Base-by-base conservation (phyloP, 2,113 vertebrate genomes). In the Lophotis ruficrista region DNA sequence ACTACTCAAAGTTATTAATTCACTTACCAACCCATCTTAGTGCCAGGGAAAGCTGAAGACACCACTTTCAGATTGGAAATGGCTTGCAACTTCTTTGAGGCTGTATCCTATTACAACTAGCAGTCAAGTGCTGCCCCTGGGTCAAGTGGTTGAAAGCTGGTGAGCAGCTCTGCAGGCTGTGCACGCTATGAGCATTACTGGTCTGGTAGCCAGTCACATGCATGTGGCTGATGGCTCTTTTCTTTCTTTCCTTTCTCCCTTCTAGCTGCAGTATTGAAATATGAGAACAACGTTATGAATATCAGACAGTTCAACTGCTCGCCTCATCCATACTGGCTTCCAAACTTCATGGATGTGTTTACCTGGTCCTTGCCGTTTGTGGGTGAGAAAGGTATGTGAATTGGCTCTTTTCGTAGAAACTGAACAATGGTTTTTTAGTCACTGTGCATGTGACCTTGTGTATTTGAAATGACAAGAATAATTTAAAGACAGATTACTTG, bases 301-400 rank as follows among this genome's bases (percentile, higher is more conserved):
- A 99, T 99, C 98, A 98, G 99, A 91, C 99, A 99, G 97, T 99
- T 99, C 98, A 99, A 99, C 98, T 99, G 99, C 92, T 99, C 99
- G 78, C 99, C 99, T 78, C 99, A 99, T 94, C 99, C 99, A 0
- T 99, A 99, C 98, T 99, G 99, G 99, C 99, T 99, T 97, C 99
- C 99, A 89, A 99, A 99, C 96, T 99, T 99, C 98, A 99, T 99
- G 99, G 99, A 99, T 69, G 99, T 99, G 61, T 99, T 99, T 97
- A 99, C 99, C 95, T 99, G 99, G 99, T 99, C 99, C 53, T 98
- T 99, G 98, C 99, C 99, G 0, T 99, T 99, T 70, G 99, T 99
- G 57, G 99, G 99, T 23, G 99, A 99, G 95, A 99, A 99, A 98
- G 99, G 99, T 99, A 93, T 41, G 97, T 96, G 51, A 54, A 69